phyloP scores from a whole-genome alignment of 2,888 invertebrate genomes.

The Parthenolecanium corni region DNA sequence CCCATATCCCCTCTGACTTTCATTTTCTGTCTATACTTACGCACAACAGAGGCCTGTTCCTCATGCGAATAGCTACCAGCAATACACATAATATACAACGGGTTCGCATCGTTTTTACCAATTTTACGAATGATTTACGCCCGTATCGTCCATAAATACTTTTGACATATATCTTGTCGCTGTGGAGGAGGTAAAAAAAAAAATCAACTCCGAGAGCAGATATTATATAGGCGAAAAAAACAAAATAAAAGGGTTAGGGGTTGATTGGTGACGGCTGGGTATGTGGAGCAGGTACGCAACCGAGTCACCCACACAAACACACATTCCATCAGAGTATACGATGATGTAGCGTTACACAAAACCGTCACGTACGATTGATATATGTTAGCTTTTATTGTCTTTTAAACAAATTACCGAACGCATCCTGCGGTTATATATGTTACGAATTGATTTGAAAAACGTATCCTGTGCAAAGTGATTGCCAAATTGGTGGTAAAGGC shows the following conservation, averaged over 20 bases:
- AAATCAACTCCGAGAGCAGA: not conserved
- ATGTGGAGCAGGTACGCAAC: not conserved
- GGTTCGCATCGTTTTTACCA: constrained; percentile 15
- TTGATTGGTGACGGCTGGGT: not conserved
- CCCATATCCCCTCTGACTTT: too few relatives aligned
- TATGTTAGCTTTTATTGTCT: constrained; percentile 27
- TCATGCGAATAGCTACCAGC: not conserved
- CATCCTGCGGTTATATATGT: constrained; percentile 23
- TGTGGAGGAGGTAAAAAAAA: not conserved
- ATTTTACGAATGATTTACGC: constrained; percentile 24
- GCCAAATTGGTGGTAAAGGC: constrained; percentile 9
- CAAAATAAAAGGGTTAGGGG: not conserved
- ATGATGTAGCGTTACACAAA: constrained; percentile 25
- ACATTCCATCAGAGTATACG: not conserved
- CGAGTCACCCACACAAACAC: not conserved
- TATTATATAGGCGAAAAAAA: constrained; percentile 1
- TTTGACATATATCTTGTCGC: constrained; percentile 27
- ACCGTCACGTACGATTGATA: constrained; percentile 27
- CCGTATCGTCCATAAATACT: constrained; percentile 26
- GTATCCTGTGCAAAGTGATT: constrained; percentile 10
- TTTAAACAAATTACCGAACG: constrained; percentile 26
- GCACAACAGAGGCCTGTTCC: not conserved
- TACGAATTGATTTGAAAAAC: constrained; percentile 26
- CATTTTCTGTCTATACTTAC: too few relatives aligned
- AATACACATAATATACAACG: constrained; percentile 1